Evolutionary conservation across 2,113 vertebrate genomes (phyloP), one percentile per base, ranked within the genome.

Genomic region (Nanorana parkeri): DNA sequence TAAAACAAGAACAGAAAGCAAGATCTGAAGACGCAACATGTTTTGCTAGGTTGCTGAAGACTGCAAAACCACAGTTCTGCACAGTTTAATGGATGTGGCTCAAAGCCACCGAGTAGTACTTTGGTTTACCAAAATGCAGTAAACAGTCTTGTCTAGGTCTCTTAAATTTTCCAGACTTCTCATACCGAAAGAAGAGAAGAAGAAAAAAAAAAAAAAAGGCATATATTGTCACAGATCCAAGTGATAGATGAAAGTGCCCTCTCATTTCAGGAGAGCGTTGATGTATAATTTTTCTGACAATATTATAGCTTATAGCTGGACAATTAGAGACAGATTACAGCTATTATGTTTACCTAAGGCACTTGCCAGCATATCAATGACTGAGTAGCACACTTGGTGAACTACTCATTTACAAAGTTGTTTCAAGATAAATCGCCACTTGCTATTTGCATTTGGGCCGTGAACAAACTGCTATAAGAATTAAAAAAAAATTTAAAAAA

Each of bases 81-180:
- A 29, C 24, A 76, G 29, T 58, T 24, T 83, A 76, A 81, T 81
- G 79, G 68, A 81, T 81, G 88, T 88, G 86, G 87, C 87, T 88
- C 93, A 87, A 85, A 88, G 88, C 87, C 84, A 85, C 75, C 5
- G 65, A 86, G 47, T 87, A 90, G 89, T 89, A 90, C 86, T 87
- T 87, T 83, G 84, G 86, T 88, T 91, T 91, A 91, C 88, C 88
- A 85, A 91, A 92, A 88, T 86, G 75, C 82, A 88, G 83, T 86
- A 86, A 87, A 83, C 80, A 78, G 81, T 36, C 76, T 89, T 92
- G 80, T 85, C 87, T 89, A 72, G 63, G 54, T 76, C 80, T 76
- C 63, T 76, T 83, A 67, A 67, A 83, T 76, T 72, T 83, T 83
- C 80, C 80, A 76, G 80, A 32, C n/a, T 55, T 80, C 64, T 55